Evolutionary conservation across 2,888 invertebrate species (phyloP), one percentile per base, ranked within the genome.

Genomic region (Pteria penguin): DNA sequence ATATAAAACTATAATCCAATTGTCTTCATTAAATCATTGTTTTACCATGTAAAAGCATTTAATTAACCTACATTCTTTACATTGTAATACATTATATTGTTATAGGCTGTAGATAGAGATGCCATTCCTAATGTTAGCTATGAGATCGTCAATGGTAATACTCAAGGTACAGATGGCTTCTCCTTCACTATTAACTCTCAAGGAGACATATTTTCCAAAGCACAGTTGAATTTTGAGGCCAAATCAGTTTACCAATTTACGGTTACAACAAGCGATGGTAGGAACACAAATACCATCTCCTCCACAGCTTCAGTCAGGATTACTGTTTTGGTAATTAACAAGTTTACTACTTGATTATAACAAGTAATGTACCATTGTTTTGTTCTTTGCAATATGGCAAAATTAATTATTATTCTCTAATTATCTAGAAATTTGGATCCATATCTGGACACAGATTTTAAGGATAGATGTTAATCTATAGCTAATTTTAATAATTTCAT

Each of bases 261-360:
- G 14, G 81, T 90, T 31, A 88, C 89, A 2, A 90, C 90, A 14
- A 69, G 75, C 4, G 88, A 89, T 76, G 89, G 87, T 2, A 70
- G 70, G 52, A 84, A 81, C 52, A 72, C 79, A 0, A 73, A 73
- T 31, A 66, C 80, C 4, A 73, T 80, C 2, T 83, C 83, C n/a
- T 71, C 86, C 22, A 79, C 82, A 3, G 87, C 88, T 4, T 82
- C 83, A 14, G 83, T 90, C 26, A 78, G 79, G 27, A 83, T 90
- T 52, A 82, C 80, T 62, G 89, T 90, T 5, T 45, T 86, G 79
- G 90, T 90, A 78, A 82, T 88, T 78, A 2, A 11, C 26, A 24
- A 2, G n/a, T 24, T n/a, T n/a, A n/a, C n/a, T n/a, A n/a, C n/a
- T n/a, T n/a, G n/a, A n/a, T 52, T 52, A 18, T 4, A 1, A n/a